Evolutionary conservation across 92 coral and sea anemone genomes (phyloP).

Genomic region (Metridium senile): DNA sequence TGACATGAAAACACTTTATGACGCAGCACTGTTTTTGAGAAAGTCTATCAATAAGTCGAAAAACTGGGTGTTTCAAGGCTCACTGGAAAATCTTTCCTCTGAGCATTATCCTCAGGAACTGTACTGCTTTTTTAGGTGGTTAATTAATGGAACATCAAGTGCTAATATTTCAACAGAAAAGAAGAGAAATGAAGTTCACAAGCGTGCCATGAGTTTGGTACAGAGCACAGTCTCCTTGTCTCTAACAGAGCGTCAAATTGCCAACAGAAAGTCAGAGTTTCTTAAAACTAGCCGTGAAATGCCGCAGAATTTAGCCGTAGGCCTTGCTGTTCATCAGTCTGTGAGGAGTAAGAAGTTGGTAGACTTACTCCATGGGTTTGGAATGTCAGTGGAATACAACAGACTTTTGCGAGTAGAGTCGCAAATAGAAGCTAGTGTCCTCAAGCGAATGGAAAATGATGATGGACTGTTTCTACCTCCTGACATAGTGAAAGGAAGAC

Average conservation of each 20-base stretch:
- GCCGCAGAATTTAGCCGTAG: constrained; percentile 43
- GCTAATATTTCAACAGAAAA: background rate
- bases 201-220: constrained; percentile 23
- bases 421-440: constrained; percentile 6
- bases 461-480: constrained; percentile 14
- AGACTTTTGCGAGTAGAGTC: constrained; percentile 11
- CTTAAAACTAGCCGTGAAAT: constrained; percentile 25
- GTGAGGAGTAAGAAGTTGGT: constrained; percentile 30
- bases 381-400: constrained; percentile 27
- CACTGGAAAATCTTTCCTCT: constrained; percentile 36
- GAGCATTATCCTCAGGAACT: constrained; percentile 52
- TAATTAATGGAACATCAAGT: constrained; percentile 47
- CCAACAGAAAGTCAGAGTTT: constrained; percentile 16
- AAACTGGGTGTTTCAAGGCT: constrained; percentile 63
- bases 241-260: constrained; percentile 31
- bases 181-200: constrained; percentile 6
- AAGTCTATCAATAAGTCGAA: constrained; percentile 53
- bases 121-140: constrained; percentile 48
- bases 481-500: constrained; percentile 7
- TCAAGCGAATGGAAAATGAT: constrained; percentile 3
- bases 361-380: constrained; percentile 19
- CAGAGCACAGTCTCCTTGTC: constrained; percentile 25
- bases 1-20: constrained; percentile 63
- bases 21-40: constrained; percentile 62
- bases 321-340: constrained; percentile 36